These are phyloP conservation scores for Hemithea aestivaria DNA, from an alignment of 2,888 invertebrate genomes.

Conservation along the genomic window DNA sequence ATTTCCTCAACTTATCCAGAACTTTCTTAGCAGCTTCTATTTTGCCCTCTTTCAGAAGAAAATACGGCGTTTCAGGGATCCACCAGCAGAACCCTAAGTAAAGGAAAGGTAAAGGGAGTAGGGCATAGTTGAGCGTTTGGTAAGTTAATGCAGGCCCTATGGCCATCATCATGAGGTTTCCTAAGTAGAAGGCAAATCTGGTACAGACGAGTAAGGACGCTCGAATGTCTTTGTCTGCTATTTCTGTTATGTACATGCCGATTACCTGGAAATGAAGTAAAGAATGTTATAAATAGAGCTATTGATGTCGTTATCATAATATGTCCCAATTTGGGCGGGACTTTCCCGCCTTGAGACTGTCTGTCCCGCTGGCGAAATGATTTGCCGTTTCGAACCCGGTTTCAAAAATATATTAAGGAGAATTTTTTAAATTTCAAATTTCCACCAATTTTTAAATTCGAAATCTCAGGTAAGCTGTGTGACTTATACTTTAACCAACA, in stretches of 20 bases:
- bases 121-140: conserved; percentile 54
- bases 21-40: conserved; percentile 61
- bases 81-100: conserved; percentile 68
- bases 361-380: too few species aligned
- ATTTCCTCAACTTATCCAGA: conserved; percentile 50
- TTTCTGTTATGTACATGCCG: conserved; percentile 68
- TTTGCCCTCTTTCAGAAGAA: conserved; percentile 69
- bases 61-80: conserved; percentile 82
- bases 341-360: too few species aligned
- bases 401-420: too few species aligned
- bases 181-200: conserved; percentile 58
- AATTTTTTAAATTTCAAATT: too few species aligned
- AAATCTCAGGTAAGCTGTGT: too few species aligned
- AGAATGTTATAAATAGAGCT: too few species aligned
- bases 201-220: conserved; percentile 55
- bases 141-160: conserved; percentile 63
- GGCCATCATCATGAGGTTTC: conserved; percentile 57
- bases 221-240: conserved; percentile 66
- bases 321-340: too few species aligned
- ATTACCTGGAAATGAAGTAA: conserved; percentile 57
- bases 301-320: too few species aligned
- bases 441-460: too few species aligned
- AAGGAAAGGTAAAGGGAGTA: conserved; percentile 61
- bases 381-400: too few species aligned
- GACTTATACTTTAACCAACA: too few species aligned